These are phyloP conservation scores for Eulemur mongoz DNA, from an alignment of 2,797 vertebrate species.

Conservation along the genomic window DNA sequence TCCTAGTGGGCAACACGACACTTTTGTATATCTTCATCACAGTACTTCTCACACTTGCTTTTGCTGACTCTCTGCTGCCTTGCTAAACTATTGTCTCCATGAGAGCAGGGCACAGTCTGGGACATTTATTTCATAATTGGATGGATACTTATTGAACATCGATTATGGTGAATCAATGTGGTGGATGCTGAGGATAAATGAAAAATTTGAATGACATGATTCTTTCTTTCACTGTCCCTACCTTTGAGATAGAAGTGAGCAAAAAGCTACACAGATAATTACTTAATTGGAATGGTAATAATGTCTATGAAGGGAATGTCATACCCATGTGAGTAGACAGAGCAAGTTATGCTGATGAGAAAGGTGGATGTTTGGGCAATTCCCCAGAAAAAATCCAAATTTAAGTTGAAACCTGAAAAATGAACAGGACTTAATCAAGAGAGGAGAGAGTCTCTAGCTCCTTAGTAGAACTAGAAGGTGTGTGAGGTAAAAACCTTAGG, in stretches of 20 bases:
- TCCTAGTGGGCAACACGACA: not conserved
- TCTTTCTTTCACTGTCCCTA: not conserved
- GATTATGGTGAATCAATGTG: not conserved
- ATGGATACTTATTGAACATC: not conserved
- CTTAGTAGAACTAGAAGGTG: not conserved
- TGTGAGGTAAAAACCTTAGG: not conserved
- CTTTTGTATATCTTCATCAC: not conserved
- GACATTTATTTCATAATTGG: not conserved
- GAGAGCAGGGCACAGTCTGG: not conserved
- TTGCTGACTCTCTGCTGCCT: not conserved
- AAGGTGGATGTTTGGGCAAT: accelerated
- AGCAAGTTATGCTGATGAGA: not conserved
- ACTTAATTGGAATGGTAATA: not conserved
- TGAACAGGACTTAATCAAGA: not conserved
- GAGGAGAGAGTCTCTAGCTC: not conserved
- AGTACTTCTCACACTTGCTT: not conserved
- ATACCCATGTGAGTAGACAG: not conserved
- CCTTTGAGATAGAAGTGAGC: not conserved
- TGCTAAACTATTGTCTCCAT: not conserved
- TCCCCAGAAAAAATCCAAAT: not conserved
- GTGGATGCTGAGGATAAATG: not conserved
- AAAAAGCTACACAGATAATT: not conserved
- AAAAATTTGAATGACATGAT: not conserved
- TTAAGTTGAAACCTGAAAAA: not conserved
- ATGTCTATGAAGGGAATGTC: not conserved